These are phyloP conservation scores for Drosophila takahashii DNA, from an alignment of 1,140 invertebrate species.

Conservation along the genomic window DNA sequence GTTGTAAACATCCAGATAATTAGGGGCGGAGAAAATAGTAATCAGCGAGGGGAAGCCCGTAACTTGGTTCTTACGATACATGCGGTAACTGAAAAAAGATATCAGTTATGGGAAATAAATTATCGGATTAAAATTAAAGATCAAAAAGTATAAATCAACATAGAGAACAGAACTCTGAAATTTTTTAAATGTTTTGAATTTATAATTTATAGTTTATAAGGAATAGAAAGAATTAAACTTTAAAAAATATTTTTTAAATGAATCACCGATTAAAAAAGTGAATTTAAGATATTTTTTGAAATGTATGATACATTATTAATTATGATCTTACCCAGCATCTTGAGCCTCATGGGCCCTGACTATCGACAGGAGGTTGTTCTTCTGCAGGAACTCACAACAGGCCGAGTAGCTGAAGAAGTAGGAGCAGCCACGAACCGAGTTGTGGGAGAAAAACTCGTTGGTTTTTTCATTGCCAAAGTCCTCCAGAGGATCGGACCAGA, in stretches of 20 bases:
- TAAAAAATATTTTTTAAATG: too few relatives aligned
- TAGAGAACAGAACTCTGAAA: too few relatives aligned
- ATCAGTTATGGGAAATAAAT: not conserved
- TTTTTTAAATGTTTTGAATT: too few relatives aligned
- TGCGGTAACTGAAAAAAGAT: slow-evolving; percentile 91
- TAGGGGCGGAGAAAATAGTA: slow-evolving; percentile 99
- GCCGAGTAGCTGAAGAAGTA: slow-evolving; percentile 94
- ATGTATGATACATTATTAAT: too few relatives aligned
- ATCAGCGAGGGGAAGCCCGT: slow-evolving; percentile 99
- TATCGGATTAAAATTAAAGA: too few relatives aligned
- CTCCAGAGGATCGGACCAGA: slow-evolving; percentile 99
- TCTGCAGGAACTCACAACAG: slow-evolving; percentile 97
- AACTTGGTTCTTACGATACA: slow-evolving; percentile 99
- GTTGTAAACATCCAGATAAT: slow-evolving; percentile 99
- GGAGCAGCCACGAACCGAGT: slow-evolving; percentile 99
- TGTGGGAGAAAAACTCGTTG: slow-evolving; percentile 99
- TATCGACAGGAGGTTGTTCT: slow-evolving; percentile 99
- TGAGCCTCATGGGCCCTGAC: slow-evolving; percentile 99
- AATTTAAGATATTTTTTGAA: too few relatives aligned
- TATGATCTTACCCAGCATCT: slow-evolving; percentile 93
- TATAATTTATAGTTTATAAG: too few relatives aligned
- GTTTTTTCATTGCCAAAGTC: slow-evolving; percentile 99
- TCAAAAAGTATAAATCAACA: too few relatives aligned
- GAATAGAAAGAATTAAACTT: too few relatives aligned
- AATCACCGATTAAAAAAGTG: too few relatives aligned